Base-by-base conservation (phyloP, 2,113 vertebrate genomes). In the Daubentonia madagascariensis region DNA sequence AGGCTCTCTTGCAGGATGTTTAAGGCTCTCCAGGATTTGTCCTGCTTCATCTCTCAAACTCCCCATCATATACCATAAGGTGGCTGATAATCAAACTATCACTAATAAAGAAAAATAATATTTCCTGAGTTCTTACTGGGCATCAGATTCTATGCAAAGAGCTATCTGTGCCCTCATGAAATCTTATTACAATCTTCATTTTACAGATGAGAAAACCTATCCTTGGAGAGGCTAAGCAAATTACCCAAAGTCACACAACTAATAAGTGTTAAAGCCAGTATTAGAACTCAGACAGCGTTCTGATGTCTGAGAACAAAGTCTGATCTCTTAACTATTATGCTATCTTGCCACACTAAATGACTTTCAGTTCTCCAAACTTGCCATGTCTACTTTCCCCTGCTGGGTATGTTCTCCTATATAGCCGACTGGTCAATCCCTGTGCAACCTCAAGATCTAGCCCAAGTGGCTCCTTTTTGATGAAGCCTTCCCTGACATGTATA, bases 101-200 rank as follows among this genome's bases (percentile, higher is more conserved):
- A 78, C 50, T 63, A 84, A 89, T 25, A 94, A 80, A 81, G 43
- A 88, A 92, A 84, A 78, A 37, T 70, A 93, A n/a, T 63, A 94
- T 65, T 80, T 93, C 68, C 70, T 85, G 23, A 87, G n/a, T 85
- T 76, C 40, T 85, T 91, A 45, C 45, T 32, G 72, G 52, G 12
- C 65, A 91, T 81, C 40, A 93, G 18, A n/a, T 61, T 93, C 73
- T 59, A 30, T 3, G 91, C 54, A 83, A 76, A 68, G 48, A 92
- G n/a, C 1, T 50, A 18, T 86, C 72, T 85, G 10, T 92, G n/a
- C 45, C 61, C 65, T 91, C 61, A 43, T 11, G 40, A 87, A 96
- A 84, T 48, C 37, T 84, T 79, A 87, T 67, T 75, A 65, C 48
- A 43, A 73, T 65, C 13, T 85, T 91, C 73, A 89, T 81, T 85